Base-by-base conservation (phyloP, 2,797 vertebrate species). In the Esox lucius region DNA sequence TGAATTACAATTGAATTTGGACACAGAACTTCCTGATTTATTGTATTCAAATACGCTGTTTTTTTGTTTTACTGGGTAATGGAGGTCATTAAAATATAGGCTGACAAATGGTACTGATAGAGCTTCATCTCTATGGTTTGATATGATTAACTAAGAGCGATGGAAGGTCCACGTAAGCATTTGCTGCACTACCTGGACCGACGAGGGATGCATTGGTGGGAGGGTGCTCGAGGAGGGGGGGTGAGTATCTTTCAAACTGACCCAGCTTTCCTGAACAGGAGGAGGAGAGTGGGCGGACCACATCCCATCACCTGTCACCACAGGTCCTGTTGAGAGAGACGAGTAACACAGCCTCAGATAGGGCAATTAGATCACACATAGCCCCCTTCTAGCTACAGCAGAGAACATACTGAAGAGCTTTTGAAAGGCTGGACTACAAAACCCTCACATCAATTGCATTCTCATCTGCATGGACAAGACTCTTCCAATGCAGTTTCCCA, bases 191-290 rank as follows among this genome's bases (percentile, higher is more conserved):
- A 99, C 97, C 98, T 98, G 97, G 92, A 96, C 95, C 92, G 97
- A 97, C 75, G 97, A 96, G 87, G 97, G 97, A 91, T 99, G 98
- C 94, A 97, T 95, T 90, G 94, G 89, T 90, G 97, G 97, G 90
- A 97, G 92, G 84, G 97, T 93, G 94, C 96, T 98, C 93, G 96
- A 96, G 89, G 97, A 96, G 82, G 98, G 97, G 74, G 97, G 56
- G 22, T 24, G 56, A 61, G 56, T 24, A 61, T 61, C 56, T 24
- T 61, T 61, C 22, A 99, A 99, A 95, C 98, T 99, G 95, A 99
- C 98, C 98, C 98, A 99, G 72, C 96, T 98, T 91, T 99, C 98
- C 93, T 99, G 98, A 89, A 96, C 93, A 1, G 96, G 96, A 88
- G 94, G 96, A 69, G 97, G 97, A 72, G 98, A 98, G 84, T 97